phyloP scores from a whole-genome alignment of 2,113 vertebrate genomes.

The Cnemophilus loriae region DNA sequence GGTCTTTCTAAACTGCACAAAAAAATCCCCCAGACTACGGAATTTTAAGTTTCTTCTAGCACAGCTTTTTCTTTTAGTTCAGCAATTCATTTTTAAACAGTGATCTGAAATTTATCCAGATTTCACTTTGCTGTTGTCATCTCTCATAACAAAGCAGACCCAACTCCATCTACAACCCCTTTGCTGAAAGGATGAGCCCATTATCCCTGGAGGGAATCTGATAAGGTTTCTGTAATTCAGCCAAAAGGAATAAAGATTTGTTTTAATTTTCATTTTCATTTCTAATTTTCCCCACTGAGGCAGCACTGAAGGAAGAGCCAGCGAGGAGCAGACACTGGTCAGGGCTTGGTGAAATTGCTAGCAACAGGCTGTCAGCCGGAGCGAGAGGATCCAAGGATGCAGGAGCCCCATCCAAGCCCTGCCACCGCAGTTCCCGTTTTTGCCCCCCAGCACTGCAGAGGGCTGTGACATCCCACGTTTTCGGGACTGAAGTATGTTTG shows the following conservation, averaged over 20 bases:
- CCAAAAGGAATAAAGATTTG: not conserved
- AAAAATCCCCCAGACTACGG: fast-evolving
- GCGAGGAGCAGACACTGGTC: fast-evolving
- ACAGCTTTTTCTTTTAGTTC: not conserved
- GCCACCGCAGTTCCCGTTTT: fast-evolving
- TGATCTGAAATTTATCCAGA: not conserved
- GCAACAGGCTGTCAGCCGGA: not conserved
- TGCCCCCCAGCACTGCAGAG: not conserved
- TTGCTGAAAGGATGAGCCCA: not conserved
- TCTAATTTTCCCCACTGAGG: not conserved
- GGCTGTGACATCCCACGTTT: not conserved
- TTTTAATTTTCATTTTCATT: not conserved
- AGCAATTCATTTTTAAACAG: not conserved
- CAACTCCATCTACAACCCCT: not conserved
- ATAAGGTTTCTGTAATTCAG: not conserved
- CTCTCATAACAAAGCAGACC: not conserved
- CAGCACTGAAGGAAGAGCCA: not conserved
- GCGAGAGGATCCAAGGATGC: not conserved
- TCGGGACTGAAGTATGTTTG: not conserved
- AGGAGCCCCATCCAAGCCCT: not conserved
- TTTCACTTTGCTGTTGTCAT: not conserved
- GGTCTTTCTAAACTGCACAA: not conserved
- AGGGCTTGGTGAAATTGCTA: not conserved
- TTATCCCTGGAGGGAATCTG: not conserved
- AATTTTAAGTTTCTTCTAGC: not conserved